A percentile compares a stretch with the other conserved stretches of the same genome.
phyloP scores from a whole-genome alignment of 2,888 invertebrate species.

The Aelia acuminata region DNA sequence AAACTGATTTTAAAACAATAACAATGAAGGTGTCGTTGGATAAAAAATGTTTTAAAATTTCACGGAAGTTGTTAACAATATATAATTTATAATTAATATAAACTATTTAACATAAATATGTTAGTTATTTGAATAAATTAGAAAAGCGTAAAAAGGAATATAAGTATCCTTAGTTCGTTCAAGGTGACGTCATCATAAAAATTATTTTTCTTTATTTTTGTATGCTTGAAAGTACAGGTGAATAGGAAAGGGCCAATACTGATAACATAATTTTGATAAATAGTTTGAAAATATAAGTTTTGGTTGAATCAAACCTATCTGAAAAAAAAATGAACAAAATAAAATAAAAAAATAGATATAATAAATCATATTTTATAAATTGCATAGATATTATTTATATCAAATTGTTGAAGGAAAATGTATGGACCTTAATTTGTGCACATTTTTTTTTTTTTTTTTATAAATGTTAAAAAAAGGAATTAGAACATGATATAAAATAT shows the following conservation, averaged over 20 bases:
- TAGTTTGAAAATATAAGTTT: background rate
- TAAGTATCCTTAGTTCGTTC: background rate
- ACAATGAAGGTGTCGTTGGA: too few species aligned
- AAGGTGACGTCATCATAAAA: background rate
- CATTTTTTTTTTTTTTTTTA: background rate
- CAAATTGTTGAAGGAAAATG: too few species aligned
- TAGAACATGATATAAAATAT: background rate
- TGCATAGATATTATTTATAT: too few species aligned
- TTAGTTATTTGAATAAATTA: background rate
- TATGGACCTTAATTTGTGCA: slow-evolving; percentile 29
- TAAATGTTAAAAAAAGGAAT: background rate
- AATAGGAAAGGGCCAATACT: too few species aligned
- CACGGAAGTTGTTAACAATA: too few species aligned
- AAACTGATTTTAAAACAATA: too few species aligned
- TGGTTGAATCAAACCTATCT: too few species aligned
- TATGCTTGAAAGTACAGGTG: background rate
- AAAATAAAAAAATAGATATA: too few species aligned
- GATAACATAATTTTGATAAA: background rate
- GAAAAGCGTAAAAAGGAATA: background rate
- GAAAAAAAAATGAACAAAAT: too few species aligned
- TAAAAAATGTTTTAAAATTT: too few species aligned
- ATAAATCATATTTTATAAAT: too few species aligned
- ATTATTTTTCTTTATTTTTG: background rate
- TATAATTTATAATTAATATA: too few species aligned
- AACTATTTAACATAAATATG: background rate